Conservation (phyloP, 2,888 invertebrate genomes). For the Monoplex corrugatus region DNA sequence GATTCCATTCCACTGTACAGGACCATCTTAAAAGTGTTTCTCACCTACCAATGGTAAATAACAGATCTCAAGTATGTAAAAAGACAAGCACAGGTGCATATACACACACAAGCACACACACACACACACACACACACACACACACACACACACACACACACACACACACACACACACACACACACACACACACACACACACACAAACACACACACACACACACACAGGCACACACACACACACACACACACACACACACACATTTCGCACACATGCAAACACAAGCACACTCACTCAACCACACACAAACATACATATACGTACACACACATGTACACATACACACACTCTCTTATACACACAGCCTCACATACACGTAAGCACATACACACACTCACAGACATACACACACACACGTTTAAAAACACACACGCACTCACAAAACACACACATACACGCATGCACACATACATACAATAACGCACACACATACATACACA, state of each 20-base stretch:
- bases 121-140: no score
- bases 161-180: no score
- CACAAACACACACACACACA: conserved; percentile 1
- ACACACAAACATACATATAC: neutral
- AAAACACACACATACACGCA: neutral
- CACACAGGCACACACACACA: neutral
- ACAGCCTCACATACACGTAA: neutral
- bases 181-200: no score
- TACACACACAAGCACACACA: no score
- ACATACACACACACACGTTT: neutral
- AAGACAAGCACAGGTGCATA: no score
- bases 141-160: no score
- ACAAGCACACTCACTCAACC: neutral
- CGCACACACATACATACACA: neutral
- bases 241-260: neutral
- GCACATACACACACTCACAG: conserved; percentile 10
- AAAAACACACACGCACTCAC: conserved; percentile 22
- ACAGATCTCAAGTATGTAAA: no score
- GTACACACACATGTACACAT: neutral
- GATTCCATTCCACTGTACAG: no score
- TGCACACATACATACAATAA: neutral
- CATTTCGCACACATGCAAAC: neutral
- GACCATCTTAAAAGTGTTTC: no score
- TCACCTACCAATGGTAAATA: no score
- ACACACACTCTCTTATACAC: no score